Evolutionary conservation across 2,797 vertebrate species (phyloP).

Genomic region (Eulemur albifrons): DNA sequence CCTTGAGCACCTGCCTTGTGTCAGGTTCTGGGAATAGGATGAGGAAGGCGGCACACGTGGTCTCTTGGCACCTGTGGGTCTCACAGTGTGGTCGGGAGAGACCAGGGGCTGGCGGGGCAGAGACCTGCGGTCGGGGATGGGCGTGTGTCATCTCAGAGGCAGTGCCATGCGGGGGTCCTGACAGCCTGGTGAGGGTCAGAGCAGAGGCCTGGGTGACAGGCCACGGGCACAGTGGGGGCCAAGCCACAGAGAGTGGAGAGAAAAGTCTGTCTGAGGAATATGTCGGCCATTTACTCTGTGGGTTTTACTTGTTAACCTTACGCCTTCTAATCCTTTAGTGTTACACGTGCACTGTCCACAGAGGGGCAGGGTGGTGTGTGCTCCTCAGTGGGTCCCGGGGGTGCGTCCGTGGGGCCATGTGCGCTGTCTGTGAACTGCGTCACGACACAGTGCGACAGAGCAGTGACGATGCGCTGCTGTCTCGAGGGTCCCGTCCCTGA

Average conservation of each 20-base stretch:
- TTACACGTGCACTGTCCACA: neutral
- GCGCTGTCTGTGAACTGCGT: neutral
- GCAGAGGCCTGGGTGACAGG: neutral
- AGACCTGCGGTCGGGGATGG: neutral
- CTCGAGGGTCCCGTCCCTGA: neutral
- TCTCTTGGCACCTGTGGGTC: neutral
- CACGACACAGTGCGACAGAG: neutral
- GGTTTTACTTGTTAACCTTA: neutral
- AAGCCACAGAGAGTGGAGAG: neutral
- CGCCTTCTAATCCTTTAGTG: neutral
- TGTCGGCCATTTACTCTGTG: neutral
- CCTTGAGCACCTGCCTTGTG: neutral
- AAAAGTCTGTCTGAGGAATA: neutral
- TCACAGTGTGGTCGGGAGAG: neutral
- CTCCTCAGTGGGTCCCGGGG: neutral
- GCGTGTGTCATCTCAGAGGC: too few relatives aligned
- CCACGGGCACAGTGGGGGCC: too few relatives aligned
- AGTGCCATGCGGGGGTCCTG: neutral
- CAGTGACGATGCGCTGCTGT: neutral
- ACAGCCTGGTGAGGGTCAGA: neutral
- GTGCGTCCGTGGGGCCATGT: neutral
- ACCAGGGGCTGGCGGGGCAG: too few relatives aligned
- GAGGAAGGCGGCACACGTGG: neutral
- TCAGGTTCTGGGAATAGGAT: neutral
- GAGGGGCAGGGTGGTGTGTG: too few relatives aligned